Conservation (phyloP, 2,888 invertebrate genomes). For the Timema cristinae region DNA sequence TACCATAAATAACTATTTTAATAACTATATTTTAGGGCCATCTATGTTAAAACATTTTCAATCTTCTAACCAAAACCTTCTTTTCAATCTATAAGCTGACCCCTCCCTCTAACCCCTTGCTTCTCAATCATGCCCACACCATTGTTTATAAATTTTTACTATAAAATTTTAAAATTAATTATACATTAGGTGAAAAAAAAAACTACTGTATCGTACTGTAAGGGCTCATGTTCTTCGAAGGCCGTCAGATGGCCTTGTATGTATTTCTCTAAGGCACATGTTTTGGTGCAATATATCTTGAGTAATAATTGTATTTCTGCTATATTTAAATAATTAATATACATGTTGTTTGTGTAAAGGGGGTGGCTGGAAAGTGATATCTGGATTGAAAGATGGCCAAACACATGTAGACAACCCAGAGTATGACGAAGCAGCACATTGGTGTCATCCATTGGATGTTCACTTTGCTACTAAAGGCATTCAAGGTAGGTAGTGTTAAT, state of each 20-base stretch:
- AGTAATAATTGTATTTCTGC: background rate
- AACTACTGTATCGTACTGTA: too few species aligned
- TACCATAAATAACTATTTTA: background rate
- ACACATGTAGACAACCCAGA: constrained; percentile 79
- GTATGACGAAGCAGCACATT: constrained; percentile 64
- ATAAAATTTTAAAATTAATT: too few species aligned
- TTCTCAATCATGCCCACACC: background rate
- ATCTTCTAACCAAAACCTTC: constrained; percentile 7
- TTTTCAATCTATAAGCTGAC: background rate
- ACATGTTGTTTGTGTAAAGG: constrained; percentile 52
- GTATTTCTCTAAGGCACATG: background rate
- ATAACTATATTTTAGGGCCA: background rate
- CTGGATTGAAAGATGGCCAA: constrained; percentile 87
- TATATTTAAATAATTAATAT: too few species aligned
- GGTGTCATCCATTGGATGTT: constrained; percentile 92
- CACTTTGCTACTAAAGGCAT: constrained; percentile 84
- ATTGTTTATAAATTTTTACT: background rate
- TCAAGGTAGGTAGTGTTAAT: constrained; percentile 56
- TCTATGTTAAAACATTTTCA: constrained; percentile 11
- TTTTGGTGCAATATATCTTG: background rate
- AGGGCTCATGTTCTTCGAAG: too few species aligned
- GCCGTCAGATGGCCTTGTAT: background rate
- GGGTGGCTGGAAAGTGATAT: constrained; percentile 88
- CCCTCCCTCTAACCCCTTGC: background rate
- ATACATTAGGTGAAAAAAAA: too few species aligned